phyloP scores from a whole-genome alignment of 2,797 vertebrate species.

The Yasuhikotakia modesta region DNA sequence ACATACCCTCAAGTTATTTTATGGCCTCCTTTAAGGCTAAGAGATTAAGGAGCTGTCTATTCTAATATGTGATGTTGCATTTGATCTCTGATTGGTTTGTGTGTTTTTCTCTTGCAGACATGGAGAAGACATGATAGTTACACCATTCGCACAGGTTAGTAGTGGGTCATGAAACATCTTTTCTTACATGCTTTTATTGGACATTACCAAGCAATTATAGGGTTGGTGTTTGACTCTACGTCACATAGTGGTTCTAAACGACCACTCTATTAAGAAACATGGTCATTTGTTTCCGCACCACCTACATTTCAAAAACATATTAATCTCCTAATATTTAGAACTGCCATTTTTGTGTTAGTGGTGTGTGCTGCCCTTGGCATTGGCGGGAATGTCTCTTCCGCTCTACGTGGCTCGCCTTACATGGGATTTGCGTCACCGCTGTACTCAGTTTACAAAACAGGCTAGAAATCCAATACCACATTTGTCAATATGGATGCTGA shows the following conservation, averaged over 20 bases:
- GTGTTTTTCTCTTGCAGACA: conserved; percentile 76
- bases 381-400: conserved; percentile 26
- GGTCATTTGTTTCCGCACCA: neutral
- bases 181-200: neutral
- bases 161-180: neutral
- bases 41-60: conserved; percentile 26
- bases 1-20: conserved; percentile 23
- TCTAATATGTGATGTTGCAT: conserved; percentile 5
- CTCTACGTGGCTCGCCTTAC: conserved; percentile 57
- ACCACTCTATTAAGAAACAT: neutral
- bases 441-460: conserved; percentile 69
- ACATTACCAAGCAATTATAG: conserved; percentile 9
- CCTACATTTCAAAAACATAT: conserved; percentile 14
- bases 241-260: conserved; percentile 1
- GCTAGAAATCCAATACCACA: conserved; percentile 66
- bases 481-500: conserved; percentile 64
- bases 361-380: conserved; percentile 51
- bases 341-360: conserved; percentile 23
- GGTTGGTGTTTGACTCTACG: neutral
- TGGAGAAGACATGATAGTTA: conserved; percentile 96
- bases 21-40: conserved; percentile 16
- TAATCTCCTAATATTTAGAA: conserved; percentile 23
- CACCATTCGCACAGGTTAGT: conserved; percentile 92
- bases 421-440: conserved; percentile 68
- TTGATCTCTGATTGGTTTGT: conserved; percentile 16